A percentile compares a stretch with the other conserved stretches of the same genome.
These are phyloP conservation scores for Rhagologus leucostigma DNA, from an alignment of 2,113 vertebrate species.

Conservation along the genomic window DNA sequence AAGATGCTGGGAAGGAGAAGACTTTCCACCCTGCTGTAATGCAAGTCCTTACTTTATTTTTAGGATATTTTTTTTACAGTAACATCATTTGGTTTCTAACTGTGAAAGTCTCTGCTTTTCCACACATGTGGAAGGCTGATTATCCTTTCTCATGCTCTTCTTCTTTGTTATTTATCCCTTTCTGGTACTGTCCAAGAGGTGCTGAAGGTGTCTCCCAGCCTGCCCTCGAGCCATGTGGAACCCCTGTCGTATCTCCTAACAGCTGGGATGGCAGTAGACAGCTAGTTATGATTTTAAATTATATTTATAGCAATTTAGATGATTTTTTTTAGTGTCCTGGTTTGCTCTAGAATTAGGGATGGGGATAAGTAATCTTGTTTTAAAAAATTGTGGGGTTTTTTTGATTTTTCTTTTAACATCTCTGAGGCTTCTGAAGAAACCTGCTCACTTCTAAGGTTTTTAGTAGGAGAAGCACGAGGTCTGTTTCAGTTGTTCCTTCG, in stretches of 20 bases:
- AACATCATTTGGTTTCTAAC: background rate
- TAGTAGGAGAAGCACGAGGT: background rate
- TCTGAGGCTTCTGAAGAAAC: background rate
- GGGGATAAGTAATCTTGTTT: background rate
- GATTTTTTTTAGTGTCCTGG: background rate
- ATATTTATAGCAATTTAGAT: background rate
- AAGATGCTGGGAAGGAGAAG: background rate
- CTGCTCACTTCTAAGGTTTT: background rate
- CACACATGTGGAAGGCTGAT: background rate
- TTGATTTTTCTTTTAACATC: background rate
- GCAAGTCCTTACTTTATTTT: background rate
- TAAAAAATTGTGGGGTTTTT: background rate
- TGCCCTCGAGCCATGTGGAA: background rate
- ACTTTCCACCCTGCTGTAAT: background rate
- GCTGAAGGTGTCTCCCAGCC: background rate
- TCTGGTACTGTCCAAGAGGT: slow-evolving; percentile 1
- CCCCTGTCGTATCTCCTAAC: background rate
- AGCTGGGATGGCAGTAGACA: background rate
- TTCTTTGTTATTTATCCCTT: slow-evolving; percentile 40
- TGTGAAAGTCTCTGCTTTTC: slow-evolving; percentile 26
- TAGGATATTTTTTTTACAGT: background rate
- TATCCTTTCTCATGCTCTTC: background rate
- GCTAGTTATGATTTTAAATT: slow-evolving; percentile 9
- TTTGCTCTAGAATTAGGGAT: background rate
- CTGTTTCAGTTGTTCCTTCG: background rate